Evolutionary conservation across 2,113 vertebrate species (phyloP).

Genomic region (Hippocampus abdominalis): DNA sequence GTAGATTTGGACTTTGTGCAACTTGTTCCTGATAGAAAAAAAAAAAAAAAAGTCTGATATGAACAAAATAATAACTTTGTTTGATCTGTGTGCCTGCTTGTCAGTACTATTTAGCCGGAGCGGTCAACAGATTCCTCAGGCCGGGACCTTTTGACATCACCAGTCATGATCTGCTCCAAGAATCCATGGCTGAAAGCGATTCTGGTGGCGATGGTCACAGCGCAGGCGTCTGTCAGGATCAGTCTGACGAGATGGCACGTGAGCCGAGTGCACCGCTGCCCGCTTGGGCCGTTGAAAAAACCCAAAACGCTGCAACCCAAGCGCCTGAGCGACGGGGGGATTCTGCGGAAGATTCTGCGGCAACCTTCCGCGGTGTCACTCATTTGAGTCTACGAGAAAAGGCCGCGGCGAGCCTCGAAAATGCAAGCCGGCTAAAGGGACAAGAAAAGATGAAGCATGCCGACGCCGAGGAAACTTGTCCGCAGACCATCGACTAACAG

Average conservation of each 20-base stretch:
- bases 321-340: constrained; percentile 14
- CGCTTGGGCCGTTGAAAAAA: constrained; percentile 22
- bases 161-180: constrained; percentile 19
- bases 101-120: constrained; percentile 61
- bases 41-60: background rate
- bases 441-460: background rate
- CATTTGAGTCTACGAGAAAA: too few relatives aligned
- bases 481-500: background rate
- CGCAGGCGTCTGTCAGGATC: constrained; percentile 15
- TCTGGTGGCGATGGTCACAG: background rate
- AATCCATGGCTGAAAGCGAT: constrained; percentile 8
- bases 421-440: background rate
- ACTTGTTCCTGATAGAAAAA: too few relatives aligned
- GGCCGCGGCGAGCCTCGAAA: background rate
- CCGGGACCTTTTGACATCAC: constrained; percentile 29
- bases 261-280: background rate
- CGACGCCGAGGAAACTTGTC: background rate
- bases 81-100: constrained; percentile 18
- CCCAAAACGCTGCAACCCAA: constrained; percentile 8
- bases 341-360: background rate
- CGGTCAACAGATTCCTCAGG: constrained; percentile 65
- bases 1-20: background rate
- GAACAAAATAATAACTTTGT: background rate
- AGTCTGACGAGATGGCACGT: background rate
- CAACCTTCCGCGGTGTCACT: background rate